Conservation (phyloP, 2,888 invertebrate species). For the Eudemis profundana region DNA sequence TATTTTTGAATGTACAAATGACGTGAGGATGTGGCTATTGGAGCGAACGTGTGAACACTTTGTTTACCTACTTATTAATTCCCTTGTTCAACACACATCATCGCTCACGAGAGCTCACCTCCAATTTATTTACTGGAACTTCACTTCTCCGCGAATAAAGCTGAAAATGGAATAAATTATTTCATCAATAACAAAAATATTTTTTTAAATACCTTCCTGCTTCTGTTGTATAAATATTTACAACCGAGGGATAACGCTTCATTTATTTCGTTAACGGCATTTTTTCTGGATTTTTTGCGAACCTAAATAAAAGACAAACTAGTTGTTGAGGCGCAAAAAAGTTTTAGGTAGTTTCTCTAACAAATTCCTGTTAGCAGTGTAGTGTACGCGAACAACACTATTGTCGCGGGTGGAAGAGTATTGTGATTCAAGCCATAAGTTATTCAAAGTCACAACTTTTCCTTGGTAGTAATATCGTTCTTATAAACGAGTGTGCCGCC, state of each 20-base stretch:
- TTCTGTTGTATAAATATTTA: conserved; percentile 30
- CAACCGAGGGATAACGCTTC: background rate
- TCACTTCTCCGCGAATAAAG: conserved; percentile 20
- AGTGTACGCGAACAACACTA: conserved; percentile 25
- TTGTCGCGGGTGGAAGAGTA: conserved; percentile 23
- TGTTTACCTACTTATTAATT: conserved; percentile 56
- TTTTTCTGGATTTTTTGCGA: conserved; percentile 13
- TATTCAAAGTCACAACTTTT: conserved; percentile 37
- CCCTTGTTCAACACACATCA: conserved; percentile 53
- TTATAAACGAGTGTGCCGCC: background rate
- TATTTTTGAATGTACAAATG: background rate
- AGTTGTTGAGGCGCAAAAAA: conserved; percentile 28
- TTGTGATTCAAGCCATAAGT: conserved; percentile 31
- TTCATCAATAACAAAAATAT: conserved; percentile 39
- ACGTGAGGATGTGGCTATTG: conserved; percentile 54
- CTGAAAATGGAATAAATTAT: conserved; percentile 41
- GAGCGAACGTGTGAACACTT: conserved; percentile 60
- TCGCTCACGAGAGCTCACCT: conserved; percentile 49
- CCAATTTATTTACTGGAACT: conserved; percentile 51
- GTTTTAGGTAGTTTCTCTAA: conserved; percentile 20
- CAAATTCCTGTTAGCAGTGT: conserved; percentile 16
- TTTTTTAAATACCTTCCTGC: conserved; percentile 23
- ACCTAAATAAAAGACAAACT: conserved; percentile 27
- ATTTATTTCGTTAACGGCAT: conserved; percentile 26
- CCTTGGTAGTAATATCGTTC: conserved; percentile 23